Conservation (phyloP, 2,888 invertebrate genomes). For the Bembecia ichneumoniformis region DNA sequence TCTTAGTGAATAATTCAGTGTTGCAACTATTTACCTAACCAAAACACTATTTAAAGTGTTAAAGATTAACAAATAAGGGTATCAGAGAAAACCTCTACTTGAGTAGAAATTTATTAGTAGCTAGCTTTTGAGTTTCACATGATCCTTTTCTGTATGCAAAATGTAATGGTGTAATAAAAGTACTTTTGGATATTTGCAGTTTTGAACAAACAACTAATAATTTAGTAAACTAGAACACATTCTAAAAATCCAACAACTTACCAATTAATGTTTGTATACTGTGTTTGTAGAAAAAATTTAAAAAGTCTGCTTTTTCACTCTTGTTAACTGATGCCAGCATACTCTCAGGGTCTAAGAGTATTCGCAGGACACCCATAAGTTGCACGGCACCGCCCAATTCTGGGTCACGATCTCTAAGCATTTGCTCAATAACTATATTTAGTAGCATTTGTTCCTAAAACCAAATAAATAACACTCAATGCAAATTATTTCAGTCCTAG, state of each 20-base stretch:
- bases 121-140: too few relatives aligned
- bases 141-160: too few relatives aligned
- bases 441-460: constrained; percentile 92
- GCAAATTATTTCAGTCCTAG: neutral
- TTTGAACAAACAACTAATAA: too few relatives aligned
- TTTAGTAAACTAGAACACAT: neutral
- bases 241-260: constrained; percentile 51
- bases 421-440: constrained; percentile 98
- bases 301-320: constrained; percentile 97
- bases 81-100: too few relatives aligned
- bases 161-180: too few relatives aligned
- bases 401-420: constrained; percentile 96
- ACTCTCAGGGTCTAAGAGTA: constrained; percentile 97
- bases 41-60: too few relatives aligned
- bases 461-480: constrained; percentile 1
- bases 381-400: constrained; percentile 98
- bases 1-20: too few relatives aligned
- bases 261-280: constrained; percentile 96
- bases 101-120: too few relatives aligned
- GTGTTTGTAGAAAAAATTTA: constrained; percentile 98
- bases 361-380: constrained; percentile 93
- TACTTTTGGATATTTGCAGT: too few relatives aligned
- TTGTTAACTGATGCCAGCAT: constrained; percentile 95
- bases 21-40: too few relatives aligned
- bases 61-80: too few relatives aligned